Evolutionary conservation across 2,113 vertebrate genomes (phyloP), one percentile per base, ranked within the genome.

Genomic region (Cygnus buccinator): DNA sequence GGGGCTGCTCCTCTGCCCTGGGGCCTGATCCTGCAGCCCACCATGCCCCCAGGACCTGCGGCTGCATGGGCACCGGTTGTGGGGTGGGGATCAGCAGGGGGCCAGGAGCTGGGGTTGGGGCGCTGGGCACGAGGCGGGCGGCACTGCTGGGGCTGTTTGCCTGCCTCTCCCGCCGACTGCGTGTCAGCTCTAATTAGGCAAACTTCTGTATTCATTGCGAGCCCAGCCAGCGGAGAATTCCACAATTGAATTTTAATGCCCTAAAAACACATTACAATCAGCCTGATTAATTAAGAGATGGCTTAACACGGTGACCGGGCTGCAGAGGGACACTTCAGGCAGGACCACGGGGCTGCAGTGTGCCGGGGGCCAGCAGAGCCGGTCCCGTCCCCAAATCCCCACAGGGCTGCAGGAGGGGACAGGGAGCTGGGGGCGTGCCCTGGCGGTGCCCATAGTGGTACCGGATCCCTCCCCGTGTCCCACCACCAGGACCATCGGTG

Each of bases 181-280:
- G 1, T 90, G 95, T 96, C 95, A 95, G 87, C 89, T 97, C 91
- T 85, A 96, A 97, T 97, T 97, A 97, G 95, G 87, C 89, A 80
- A 95, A 96, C 89, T 96, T 95, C 95, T 97, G 95, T 95, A 95
- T 95, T 97, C 95, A 93, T 95, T 79, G 94, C 1, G 41, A 95
- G 94, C 81, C 95, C 74, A 93, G 94, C 91, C 96, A 94, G 93
- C 7, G 6, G 96, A 97, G 96, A 91, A 92, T 95, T 96, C 93
- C 93, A 91, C 96, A 94, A 94, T 76, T 96, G 96, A 96, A 96
- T 95, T 94, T 96, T 95, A 97, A 97, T 95, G 94, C 89, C 96
- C 94, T 97, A 96, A 97, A 97, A 95, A 82, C 93, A 96, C 94
- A 92, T 96, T 95, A 95, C 94, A 95, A 95, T 95, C 96, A 95